Base-by-base conservation (phyloP, 2,888 invertebrate genomes). In the Leistus spinibarbis region DNA sequence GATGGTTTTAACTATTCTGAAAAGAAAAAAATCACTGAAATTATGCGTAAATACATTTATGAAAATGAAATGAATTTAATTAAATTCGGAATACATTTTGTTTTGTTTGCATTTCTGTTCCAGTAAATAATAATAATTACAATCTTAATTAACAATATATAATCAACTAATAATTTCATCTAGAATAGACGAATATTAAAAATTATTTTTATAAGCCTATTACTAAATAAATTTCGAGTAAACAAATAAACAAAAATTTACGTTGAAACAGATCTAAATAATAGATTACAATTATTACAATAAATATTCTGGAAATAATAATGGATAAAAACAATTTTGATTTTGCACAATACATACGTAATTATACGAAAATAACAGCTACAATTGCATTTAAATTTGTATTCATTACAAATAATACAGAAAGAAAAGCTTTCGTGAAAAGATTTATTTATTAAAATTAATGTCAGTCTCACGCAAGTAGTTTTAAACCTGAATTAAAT, bases 391-490 rank as follows among this genome's bases (percentile, higher is more conserved):
- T 67, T 40, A 40, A 64, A 23, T 64, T 73, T 73, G 67, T 67
- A 60, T 27, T 66, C 20, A 22, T 20, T 57, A 56, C 57, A 73
- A 73, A 73, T 73, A 67, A 73, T 67, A 73, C 73, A 73, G 57
- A 53, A 67, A 71, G 17, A 65, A 71, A 72, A 62, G 60, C 62
- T 65, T 27, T 66, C 22, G 16, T 17, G 40, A 19, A 66, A 19
- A 16, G 66, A 40, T 66, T 66, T 53, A 40, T 73, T 66, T 72
- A 73, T 73, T 73, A 73, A 73, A 73, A 73, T 72, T 73, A 73
- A 67, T 60, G 73, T 73, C 73, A 73, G 73, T 73, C 73, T 73
- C 73, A 73, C 57, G 67, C 57, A 73, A 73, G 67, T 67, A 73
- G 20, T 57, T 73, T 62, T 67, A 73, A 60, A 73, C 73, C 73